A percentile compares a stretch with the other conserved stretches of the same genome.
Evolutionary conservation across 2,797 vertebrate genomes (phyloP).

Genomic region (Chloroceryle amazona): DNA sequence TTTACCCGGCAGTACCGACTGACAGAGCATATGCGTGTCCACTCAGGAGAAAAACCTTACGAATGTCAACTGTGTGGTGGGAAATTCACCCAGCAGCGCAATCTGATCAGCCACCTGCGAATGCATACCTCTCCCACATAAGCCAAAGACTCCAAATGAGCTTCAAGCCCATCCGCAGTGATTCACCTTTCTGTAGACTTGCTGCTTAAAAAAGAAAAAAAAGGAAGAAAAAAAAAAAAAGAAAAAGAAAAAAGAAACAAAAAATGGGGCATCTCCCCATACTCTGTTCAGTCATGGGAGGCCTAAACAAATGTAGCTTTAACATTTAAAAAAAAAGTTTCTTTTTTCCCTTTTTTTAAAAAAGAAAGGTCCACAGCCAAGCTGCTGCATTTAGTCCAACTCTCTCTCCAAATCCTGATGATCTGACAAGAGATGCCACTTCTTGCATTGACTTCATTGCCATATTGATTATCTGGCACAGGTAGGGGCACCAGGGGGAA

Average conservation of each 20-base stretch:
- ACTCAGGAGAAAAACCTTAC: slow-evolving; percentile 99
- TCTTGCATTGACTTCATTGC: not conserved
- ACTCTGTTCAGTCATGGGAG: slow-evolving; percentile 75
- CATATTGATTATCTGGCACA: not conserved
- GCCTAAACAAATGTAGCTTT: slow-evolving; percentile 80
- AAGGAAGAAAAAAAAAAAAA: not conserved
- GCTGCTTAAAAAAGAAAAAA: slow-evolving; percentile 70
- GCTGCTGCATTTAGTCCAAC: slow-evolving; percentile 36
- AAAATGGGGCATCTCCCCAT: slow-evolving; percentile 61
- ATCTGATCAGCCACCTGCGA: slow-evolving; percentile 99
- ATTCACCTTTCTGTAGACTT: slow-evolving; percentile 81
- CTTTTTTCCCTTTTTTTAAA: slow-evolving; percentile 24
- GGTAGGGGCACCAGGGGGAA: not conserved
- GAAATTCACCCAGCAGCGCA: slow-evolving; percentile 99
- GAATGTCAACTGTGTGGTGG: slow-evolving; percentile 99
- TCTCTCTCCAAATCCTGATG: not conserved
- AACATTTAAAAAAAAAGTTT: slow-evolving; percentile 62
- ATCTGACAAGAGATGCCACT: slow-evolving; percentile 30
- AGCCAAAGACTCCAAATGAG: slow-evolving; percentile 92
- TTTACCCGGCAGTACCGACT: slow-evolving; percentile 99
- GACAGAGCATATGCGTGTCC: slow-evolving; percentile 99
- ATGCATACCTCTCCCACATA: slow-evolving; percentile 99
- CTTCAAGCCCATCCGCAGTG: slow-evolving; percentile 79
- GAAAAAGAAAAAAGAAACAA: not conserved
- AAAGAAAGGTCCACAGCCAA: slow-evolving; percentile 64